Evolutionary conservation across 2,797 vertebrate genomes (phyloP).

Genomic region (Simalia tracyae): DNA sequence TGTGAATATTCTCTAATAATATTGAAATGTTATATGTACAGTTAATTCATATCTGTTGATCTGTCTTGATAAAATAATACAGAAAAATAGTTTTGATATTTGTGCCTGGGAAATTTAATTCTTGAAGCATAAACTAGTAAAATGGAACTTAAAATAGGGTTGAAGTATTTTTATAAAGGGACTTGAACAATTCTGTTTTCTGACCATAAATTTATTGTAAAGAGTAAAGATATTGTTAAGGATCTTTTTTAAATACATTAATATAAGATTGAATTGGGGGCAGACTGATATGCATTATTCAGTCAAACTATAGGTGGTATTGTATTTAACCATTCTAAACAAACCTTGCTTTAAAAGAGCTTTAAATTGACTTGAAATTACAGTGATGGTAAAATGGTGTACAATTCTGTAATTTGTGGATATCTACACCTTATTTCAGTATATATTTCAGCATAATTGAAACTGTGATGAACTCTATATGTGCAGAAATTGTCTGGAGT

Average conservation of each 20-base stretch:
- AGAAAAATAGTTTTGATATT: constrained; percentile 61
- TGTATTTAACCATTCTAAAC: background rate
- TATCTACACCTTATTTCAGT: rapidly evolving
- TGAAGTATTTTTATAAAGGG: constrained; percentile 21
- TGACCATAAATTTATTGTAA: constrained; percentile 48
- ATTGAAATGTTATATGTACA: constrained; percentile 45
- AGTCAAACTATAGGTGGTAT: constrained; percentile 9
- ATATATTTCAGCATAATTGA: background rate
- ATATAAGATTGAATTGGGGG: constrained; percentile 28
- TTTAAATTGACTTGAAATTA: constrained; percentile 15
- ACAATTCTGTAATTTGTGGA: background rate
- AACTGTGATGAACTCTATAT: background rate
- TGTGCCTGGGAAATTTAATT: constrained; percentile 63
- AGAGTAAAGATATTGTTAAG: constrained; percentile 52
- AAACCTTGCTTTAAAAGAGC: background rate
- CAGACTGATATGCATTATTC: background rate
- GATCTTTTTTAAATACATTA: constrained; percentile 41
- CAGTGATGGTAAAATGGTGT: background rate
- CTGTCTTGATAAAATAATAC: constrained; percentile 45
- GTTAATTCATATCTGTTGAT: constrained; percentile 46
- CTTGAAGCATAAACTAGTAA: constrained; percentile 30
- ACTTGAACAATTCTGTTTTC: background rate
- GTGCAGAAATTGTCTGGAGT: background rate
- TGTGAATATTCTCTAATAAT: background rate
- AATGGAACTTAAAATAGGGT: constrained; percentile 39